A percentile compares a stretch with the other conserved stretches of the same genome.
These are phyloP conservation scores for Rousettus leschenaultii DNA, from an alignment of 2,113 vertebrate genomes.

Conservation along the genomic window DNA sequence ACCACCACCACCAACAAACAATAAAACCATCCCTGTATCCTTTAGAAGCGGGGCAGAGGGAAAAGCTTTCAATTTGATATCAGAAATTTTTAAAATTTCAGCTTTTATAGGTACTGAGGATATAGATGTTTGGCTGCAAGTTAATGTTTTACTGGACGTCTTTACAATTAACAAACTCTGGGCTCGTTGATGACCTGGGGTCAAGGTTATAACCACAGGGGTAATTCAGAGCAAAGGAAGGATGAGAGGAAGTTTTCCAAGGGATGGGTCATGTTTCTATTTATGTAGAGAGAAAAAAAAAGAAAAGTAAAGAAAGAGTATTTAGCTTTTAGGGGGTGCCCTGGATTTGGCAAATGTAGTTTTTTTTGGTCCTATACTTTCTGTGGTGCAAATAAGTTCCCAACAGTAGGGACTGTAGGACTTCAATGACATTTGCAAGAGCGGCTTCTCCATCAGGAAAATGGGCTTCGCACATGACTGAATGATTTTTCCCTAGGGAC, in stretches of 20 bases:
- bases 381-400: neutral
- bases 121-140: neutral
- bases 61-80: neutral
- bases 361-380: neutral
- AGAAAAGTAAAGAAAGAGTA: neutral
- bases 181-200: neutral
- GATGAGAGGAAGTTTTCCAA: neutral
- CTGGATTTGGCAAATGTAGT: neutral
- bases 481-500: neutral
- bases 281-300: neutral
- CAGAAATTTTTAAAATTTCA: neutral
- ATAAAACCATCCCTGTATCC: neutral
- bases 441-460: neutral
- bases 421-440: neutral
- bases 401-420: accelerated
- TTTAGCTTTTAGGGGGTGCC: neutral
- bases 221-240: neutral
- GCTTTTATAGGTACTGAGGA: neutral
- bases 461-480: neutral
- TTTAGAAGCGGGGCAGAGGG: neutral
- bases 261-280: neutral
- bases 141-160: neutral
- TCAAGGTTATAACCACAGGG: neutral
- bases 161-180: neutral
- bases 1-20: no score